Base-by-base conservation (phyloP, 2,888 invertebrate genomes). In the Sturmia bella region DNA sequence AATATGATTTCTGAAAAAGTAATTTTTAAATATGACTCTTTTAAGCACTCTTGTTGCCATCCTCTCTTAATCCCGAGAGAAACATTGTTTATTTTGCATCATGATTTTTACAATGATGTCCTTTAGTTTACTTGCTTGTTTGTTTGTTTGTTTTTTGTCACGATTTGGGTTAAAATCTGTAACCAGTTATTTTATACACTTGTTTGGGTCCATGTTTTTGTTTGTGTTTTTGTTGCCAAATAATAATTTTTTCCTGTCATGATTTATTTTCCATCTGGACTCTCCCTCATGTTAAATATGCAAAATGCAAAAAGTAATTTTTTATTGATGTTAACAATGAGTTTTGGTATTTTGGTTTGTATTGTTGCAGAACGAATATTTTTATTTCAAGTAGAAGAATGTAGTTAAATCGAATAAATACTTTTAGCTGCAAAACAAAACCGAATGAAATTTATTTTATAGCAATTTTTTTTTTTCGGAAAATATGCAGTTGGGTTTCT, bases 191-290 rank as follows among this genome's bases (percentile, higher is more conserved):
- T 48, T 48, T 19, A 13, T 17, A 3, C 17, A 48, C 9, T 48
- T 48, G 11, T 19, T 32, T n/a, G 59, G 69, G 32, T 72, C 41
- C 24, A 50, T 21, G 41, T 59, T 13, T 9, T 37, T 9, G 13
- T 52, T 32, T 13, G 4, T 45, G 6, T 39, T 66, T 52, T 15
- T 45, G 39, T 24, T 1, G 15, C 11, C 0, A 48, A 24, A 54
- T 39, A n/a, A 39, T 39, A 32, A 32, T 32, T 32, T 32, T 27
- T 32, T 32, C 9, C 32, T 37, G 50, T 39, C 27, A 21, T 54
- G 6, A 41, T 39, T 41, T 52, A 54, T 41, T 27, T 15, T 24
- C 27, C 48, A 52, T 54, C 6, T 41, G 9, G 6, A 24, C 21
- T 12, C 21, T 13, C 12, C 15, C 52, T 41, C 12, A 52, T 24